Base-by-base conservation (phyloP, 2,888 invertebrate species). In the Erebia ligea region DNA sequence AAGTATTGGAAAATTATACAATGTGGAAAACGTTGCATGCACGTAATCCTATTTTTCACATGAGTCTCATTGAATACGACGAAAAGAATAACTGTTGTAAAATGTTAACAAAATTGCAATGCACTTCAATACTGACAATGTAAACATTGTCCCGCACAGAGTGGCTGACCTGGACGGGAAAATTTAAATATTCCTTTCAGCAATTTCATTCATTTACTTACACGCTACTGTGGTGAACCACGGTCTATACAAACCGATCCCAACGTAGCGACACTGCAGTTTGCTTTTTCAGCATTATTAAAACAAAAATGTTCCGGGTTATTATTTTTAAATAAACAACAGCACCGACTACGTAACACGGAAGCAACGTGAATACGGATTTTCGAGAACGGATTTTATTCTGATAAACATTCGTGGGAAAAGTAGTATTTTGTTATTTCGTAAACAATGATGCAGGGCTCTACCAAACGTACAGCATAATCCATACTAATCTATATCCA, bases 201-300 rank as follows among this genome's bases (percentile, higher is more conserved):
- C 70, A 69, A 69, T 73, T 73, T 71, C 65, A 65, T 70, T 73
- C 69, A 73, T 73, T 71, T 68, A 71, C 71, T 73, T 71, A 67
- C 71, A 68, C 70, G 54, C 68, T 61, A 50, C 63, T 57, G 74
- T 63, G 70, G 73, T 21, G 52, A 63, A 54, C 73, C 68, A 42
- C 66, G 48, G 58, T 71, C 67, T 69, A 34, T 34, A 57, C 65
- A 69, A 73, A 73, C 67, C 69, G 69, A 73, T 69, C 69, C 54
- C 73, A 21, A 74, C 70, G 45, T 59, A 67, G 67, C 57, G 71
- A 69, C 69, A 74, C 66, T 48, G 66, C 58, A 68, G 68, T 73
- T 63, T 63, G 71, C 73, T 68, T 69, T 73, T 73, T 71, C 68
- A 71, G 66, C 68, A 21, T 73, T 71, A 71, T 73, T 73, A 73